These are phyloP conservation scores for Thecocarcelia acutangulata DNA, from an alignment of 2,888 invertebrate genomes.

Conservation along the genomic window DNA sequence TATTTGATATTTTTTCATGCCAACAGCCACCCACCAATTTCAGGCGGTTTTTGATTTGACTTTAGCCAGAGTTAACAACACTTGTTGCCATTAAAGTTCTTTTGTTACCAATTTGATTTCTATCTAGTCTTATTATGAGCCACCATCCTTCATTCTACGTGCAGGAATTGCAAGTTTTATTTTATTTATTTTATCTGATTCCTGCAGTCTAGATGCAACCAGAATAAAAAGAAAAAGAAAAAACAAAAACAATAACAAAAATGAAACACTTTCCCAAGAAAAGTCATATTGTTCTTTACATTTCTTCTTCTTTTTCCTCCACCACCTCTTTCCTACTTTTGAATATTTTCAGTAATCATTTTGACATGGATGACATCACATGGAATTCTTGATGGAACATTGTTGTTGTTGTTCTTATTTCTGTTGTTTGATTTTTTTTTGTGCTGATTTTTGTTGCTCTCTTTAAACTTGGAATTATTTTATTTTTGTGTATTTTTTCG, in stretches of 20 bases:
- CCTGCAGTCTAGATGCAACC: neutral
- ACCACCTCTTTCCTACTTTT: constrained; percentile 5
- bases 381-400: constrained; percentile 45
- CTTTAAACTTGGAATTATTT: constrained; percentile 49
- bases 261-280: constrained; percentile 57
- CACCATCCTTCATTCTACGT: constrained; percentile 34
- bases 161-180: constrained; percentile 44
- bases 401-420: constrained; percentile 17
- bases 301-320: too few relatives aligned
- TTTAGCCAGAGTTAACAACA: constrained; percentile 28
- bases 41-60: neutral
- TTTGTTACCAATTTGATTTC: constrained; percentile 56
- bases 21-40: constrained; percentile 17
- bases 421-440: neutral
- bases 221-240: too few relatives aligned
- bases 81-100: constrained; percentile 12
- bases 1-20: too few relatives aligned
- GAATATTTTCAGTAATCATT: constrained; percentile 45
- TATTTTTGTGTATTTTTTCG: neutral
- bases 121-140: constrained; percentile 54
- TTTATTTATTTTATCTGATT: constrained; percentile 53
- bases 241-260: constrained; percentile 15
- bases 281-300: constrained; percentile 31
- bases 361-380: constrained; percentile 61
- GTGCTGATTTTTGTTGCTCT: constrained; percentile 24